Base-by-base conservation (phyloP, 2,888 invertebrate genomes). In the Merodon equestris region DNA sequence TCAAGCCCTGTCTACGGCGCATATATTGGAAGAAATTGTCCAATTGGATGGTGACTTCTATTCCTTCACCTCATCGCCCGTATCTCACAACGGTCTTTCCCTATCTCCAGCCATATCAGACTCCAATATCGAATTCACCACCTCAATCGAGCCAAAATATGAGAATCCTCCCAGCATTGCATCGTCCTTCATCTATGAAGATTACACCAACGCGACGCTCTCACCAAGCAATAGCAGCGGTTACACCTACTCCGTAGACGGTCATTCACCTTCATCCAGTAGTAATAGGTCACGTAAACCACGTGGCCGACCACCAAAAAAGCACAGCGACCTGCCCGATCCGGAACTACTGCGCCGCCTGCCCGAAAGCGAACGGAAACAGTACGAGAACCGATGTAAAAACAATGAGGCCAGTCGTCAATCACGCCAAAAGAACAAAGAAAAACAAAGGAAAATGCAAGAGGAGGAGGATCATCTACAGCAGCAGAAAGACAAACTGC, bases 321-420 rank as follows among this genome's bases (percentile, higher is more conserved):
- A 83, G n/a, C 88, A 87, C 68, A 86, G 88, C 61, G 88, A 87
- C 34, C 82, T 83, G 34, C 88, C 88, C 10, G 85, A 87, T 75
- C 84, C 83, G 0, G 81, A 82, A 4, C 9, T 67, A 9, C 77
- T 87, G 76, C 67, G 77, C 0, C 74, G 57, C 14, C 83, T 88
- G 73, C 75, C 70, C 12, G 84, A 85, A 4, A 83, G 81, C 0
- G 85, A 86, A 47, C 83, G 83, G 5, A 87, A 87, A 61, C 81
- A 77, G 1, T 82, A 84, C 34, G 82, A 83, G 54, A 87, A 87
- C 81, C 84, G 88, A 10, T 82, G 86, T n/a, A 87, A 86, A 75
- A 87, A 87, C 70, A 87, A 87, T 58, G 87, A 87, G 68, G 87
- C 87, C 14, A 87, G 87, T 42, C 87, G 88, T 13, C 72, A 86